Evolutionary conservation across 2,113 vertebrate genomes (phyloP).

Genomic region (Semicossyphus pulcher): DNA sequence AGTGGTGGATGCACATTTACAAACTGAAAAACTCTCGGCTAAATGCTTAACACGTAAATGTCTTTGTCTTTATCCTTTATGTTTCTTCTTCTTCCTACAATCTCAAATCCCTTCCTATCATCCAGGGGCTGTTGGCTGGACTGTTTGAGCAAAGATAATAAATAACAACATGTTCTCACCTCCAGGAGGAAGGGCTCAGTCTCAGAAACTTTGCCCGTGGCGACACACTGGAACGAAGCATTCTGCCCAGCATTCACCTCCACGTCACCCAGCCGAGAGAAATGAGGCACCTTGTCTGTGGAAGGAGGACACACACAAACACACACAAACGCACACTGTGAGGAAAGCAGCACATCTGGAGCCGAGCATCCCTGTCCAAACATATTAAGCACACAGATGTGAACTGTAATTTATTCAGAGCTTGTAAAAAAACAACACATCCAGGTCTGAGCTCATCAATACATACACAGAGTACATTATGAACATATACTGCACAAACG

Average conservation of each 20-base stretch:
- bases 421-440: not conserved
- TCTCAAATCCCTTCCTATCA: not conserved
- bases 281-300: slow-evolving; percentile 93
- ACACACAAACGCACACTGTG: slow-evolving; percentile 12
- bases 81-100: not conserved
- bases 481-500: not conserved
- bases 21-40: not conserved
- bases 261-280: slow-evolving; percentile 91
- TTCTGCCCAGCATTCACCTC: slow-evolving; percentile 95
- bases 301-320: slow-evolving; percentile 34
- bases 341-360: slow-evolving; percentile 48
- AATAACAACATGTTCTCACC: slow-evolving; percentile 78
- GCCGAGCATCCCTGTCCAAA: slow-evolving; percentile 31
- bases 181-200: slow-evolving; percentile 89
- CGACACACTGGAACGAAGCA: slow-evolving; percentile 92
- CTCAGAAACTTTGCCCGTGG: slow-evolving; percentile 86
- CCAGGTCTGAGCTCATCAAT: not conserved
- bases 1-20: not conserved
- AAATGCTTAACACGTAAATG: slow-evolving; percentile 10
- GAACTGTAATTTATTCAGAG: slow-evolving; percentile 27
- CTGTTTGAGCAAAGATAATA: not conserved
- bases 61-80: not conserved
- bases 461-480: not conserved
- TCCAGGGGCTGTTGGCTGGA: slow-evolving; percentile 1
- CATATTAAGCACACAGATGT: slow-evolving; percentile 43